Conservation (phyloP, 1,140 invertebrate species). For the Bemisia tabaci region DNA sequence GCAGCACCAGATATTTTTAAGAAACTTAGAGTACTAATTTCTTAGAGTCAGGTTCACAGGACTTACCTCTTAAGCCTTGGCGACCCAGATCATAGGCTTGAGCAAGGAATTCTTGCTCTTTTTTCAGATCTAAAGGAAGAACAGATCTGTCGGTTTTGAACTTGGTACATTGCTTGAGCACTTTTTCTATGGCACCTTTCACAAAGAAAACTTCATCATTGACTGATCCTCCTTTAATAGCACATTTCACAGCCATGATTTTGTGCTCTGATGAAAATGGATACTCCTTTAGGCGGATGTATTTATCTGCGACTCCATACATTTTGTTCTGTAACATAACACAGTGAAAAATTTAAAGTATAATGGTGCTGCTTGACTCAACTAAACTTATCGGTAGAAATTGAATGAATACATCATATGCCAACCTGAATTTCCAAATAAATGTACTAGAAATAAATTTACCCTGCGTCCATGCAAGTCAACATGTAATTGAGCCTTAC, state of each 20-base stretch:
- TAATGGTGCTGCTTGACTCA: too few species aligned
- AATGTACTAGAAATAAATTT: too few species aligned
- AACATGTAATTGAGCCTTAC: too few species aligned
- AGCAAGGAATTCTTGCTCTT: constrained; percentile 63
- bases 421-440: too few species aligned
- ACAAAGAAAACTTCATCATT: constrained; percentile 77
- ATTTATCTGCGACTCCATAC: constrained; percentile 65
- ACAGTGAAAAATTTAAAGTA: constrained; percentile 8
- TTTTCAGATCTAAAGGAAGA: constrained; percentile 59
- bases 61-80: constrained; percentile 49
- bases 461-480: too few species aligned
- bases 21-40: too few species aligned
- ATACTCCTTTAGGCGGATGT: constrained; percentile 80
- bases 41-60: too few species aligned
- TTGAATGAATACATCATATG: too few species aligned
- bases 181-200: constrained; percentile 87
- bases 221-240: constrained; percentile 55
- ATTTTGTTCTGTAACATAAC: constrained; percentile 70
- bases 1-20: too few species aligned
- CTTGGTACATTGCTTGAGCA: constrained; percentile 74
- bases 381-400: too few species aligned
- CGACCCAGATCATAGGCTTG: constrained; percentile 68
- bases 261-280: constrained; percentile 96
- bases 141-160: constrained; percentile 59
- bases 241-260: constrained; percentile 96